phyloP scores from a whole-genome alignment of 2,888 invertebrate species.

The Selenia dentaria region DNA sequence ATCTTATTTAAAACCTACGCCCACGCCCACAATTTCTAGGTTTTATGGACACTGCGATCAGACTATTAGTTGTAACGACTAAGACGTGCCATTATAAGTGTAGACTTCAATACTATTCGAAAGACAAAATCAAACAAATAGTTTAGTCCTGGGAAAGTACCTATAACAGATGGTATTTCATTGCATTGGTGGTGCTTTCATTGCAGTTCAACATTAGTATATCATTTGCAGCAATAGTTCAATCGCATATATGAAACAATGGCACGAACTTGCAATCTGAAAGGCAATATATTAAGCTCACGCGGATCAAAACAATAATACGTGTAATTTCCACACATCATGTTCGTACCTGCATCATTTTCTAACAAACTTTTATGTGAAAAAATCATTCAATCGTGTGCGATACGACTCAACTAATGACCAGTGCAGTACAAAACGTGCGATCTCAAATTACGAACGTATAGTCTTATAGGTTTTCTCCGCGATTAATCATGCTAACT shows the following conservation, averaged over 20 bases:
- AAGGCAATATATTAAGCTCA: slow-evolving; percentile 52
- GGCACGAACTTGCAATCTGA: slow-evolving; percentile 50
- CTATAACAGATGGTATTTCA: slow-evolving; percentile 15
- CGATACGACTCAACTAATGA: slow-evolving; percentile 63
- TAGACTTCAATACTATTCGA: not conserved
- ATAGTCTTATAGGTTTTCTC: slow-evolving; percentile 68
- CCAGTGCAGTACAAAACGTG: slow-evolving; percentile 62
- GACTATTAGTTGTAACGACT: slow-evolving; percentile 1
- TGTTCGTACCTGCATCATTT: slow-evolving; percentile 45
- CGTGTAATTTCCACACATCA: slow-evolving; percentile 62
- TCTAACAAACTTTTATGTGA: slow-evolving; percentile 52
- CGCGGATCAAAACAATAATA: slow-evolving; percentile 53
- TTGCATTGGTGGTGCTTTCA: too few species aligned
- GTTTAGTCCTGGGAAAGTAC: slow-evolving; percentile 3
- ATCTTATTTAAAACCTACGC: slow-evolving; percentile 12
- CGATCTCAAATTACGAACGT: slow-evolving; percentile 63
- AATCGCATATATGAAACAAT: slow-evolving; percentile 46
- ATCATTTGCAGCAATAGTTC: slow-evolving; percentile 35
- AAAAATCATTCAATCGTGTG: slow-evolving; percentile 60
- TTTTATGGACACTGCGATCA: slow-evolving; percentile 18
- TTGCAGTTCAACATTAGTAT: too few species aligned
- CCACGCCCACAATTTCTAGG: slow-evolving; percentile 19
- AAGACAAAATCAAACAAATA: not conserved
- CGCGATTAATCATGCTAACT: slow-evolving; percentile 76
- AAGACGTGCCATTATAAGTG: not conserved